A percentile compares a stretch with the other conserved stretches of the same genome.
Conservation (phyloP, 1,140 invertebrate species). For the Drosophila truncata region DNA sequence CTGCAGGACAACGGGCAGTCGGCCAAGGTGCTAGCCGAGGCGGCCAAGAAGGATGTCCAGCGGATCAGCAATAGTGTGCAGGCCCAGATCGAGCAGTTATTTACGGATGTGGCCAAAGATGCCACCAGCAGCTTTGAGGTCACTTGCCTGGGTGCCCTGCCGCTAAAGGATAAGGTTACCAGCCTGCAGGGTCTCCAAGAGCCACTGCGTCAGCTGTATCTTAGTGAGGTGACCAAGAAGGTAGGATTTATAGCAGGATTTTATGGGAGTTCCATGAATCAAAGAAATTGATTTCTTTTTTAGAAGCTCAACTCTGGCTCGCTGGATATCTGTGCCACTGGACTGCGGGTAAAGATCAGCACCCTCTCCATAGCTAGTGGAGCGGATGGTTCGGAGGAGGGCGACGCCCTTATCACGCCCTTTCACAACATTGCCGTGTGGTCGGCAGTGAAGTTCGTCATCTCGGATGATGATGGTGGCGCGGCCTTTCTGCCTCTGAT, state of each 20-base stretch:
- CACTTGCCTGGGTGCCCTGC: conserved; percentile 93
- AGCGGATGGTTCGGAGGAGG: conserved; percentile 28
- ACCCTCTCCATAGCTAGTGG: conserved; percentile 20
- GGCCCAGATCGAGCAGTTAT: conserved; percentile 94
- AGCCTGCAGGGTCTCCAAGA: conserved; percentile 93
- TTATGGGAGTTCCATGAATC: neutral
- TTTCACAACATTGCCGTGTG: conserved; percentile 96
- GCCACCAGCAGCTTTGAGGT: conserved; percentile 89
- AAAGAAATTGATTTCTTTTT: neutral
- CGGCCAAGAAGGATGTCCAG: conserved; percentile 79
- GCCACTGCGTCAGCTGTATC: conserved; percentile 92
- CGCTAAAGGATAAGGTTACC: conserved; percentile 91
- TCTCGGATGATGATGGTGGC: conserved; percentile 86
- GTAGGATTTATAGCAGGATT: conserved; percentile 22
- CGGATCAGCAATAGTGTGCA: conserved; percentile 91
- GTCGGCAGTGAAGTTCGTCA: conserved; percentile 93
- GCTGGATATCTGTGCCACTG: conserved; percentile 90
- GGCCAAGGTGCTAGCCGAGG: conserved; percentile 74
- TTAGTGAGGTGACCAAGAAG: conserved; percentile 82
- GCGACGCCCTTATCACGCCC: conserved; percentile 88
- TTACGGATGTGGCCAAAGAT: conserved; percentile 91
- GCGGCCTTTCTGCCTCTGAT: conserved; percentile 93
- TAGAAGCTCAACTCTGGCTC: conserved; percentile 85
- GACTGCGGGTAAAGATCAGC: conserved; percentile 87
- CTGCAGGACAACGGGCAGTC: conserved; percentile 72